Evolutionary conservation across 2,888 invertebrate genomes (phyloP), one percentile per base, ranked within the genome.

Genomic region (Sphaeridia pumilis): DNA sequence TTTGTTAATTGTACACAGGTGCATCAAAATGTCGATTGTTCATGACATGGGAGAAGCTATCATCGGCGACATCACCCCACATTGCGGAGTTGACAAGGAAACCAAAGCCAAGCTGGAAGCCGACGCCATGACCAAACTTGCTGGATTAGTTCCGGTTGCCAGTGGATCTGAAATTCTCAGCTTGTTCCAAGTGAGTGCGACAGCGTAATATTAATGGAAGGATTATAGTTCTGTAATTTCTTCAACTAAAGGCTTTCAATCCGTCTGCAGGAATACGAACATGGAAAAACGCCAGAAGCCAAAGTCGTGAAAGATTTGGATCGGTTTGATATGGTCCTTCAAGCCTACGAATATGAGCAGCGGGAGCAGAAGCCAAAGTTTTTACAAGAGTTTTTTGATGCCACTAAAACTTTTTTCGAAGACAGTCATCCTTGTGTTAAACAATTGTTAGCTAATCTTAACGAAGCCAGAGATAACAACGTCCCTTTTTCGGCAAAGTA

Each of bases 21-120:
- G 83, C 67, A 78, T 89, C 65, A 85, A 87, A 71, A 76, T 92
- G 70, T 31, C 87, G 12, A 69, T 94, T 53, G 84, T 95, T 4
- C 98, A 98, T 71, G 98, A 98, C 71, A 75, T 97, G 69, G 94
- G 94, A 0, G 98, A 98, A 73, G 83, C 87, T 67, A 85, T 97
- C 65, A 92, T 94, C 1, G 97, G 97, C 12, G 97, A 98, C 69
- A 79, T 97, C 35, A 94, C 94, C 1, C 97, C 97, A 0, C 78
- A 81, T 60, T 93, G 93, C 73, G 90, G 86, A 36, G 76, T 97
- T 10, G 74, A 83, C 14, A 80, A 80, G 41, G 84, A 85, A 49
- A 87, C 86, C 52, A 98, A 98, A 70, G 84, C 87, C 63, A 72
- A 76, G 31, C 73, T 78, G 69, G 97, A 98, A 74, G 80, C 84